Conservation (phyloP, 2,888 invertebrate genomes). For the Tanaodytes sp. region DNA sequence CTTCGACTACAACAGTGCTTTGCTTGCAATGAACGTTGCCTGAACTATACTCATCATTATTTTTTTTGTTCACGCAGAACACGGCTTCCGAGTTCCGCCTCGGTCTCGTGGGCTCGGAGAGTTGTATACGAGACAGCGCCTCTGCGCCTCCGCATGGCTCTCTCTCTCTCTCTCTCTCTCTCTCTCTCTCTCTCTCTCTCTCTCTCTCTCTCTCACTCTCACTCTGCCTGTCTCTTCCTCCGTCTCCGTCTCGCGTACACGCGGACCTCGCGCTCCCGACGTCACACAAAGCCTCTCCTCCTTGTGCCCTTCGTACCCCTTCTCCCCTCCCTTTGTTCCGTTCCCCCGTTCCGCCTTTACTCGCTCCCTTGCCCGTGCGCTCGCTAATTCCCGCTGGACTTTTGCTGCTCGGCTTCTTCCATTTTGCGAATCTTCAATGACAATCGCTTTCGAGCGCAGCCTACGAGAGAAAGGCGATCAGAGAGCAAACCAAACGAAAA, state of each 20-base stretch:
- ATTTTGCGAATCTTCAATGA: slow-evolving; percentile 46
- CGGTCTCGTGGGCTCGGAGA: too few species aligned
- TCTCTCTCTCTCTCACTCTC: background rate
- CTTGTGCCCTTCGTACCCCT: slow-evolving; percentile 8
- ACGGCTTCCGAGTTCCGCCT: too few species aligned
- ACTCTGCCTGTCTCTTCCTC: too few species aligned
- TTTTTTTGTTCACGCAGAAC: too few species aligned
- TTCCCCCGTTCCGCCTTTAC: slow-evolving; percentile 35
- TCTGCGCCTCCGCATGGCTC: slow-evolving; percentile 53
- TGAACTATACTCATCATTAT: too few species aligned
- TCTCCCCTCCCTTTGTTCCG: too few species aligned
- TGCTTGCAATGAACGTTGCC: too few species aligned
- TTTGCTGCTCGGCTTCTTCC: slow-evolving; percentile 53
- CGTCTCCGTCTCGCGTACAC: too few species aligned
- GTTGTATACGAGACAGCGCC: too few species aligned
- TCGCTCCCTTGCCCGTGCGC: slow-evolving; percentile 46
- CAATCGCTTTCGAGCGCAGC: slow-evolving; percentile 41
- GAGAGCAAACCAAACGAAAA: too few species aligned
- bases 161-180: slow-evolving; percentile 20
- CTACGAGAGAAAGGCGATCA: slow-evolving; percentile 13
- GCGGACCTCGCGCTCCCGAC: slow-evolving; percentile 55
- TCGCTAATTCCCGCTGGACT: slow-evolving; percentile 58
- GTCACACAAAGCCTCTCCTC: slow-evolving; percentile 34
- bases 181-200: background rate
- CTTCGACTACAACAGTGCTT: too few species aligned